phyloP scores from a whole-genome alignment of 2,113 vertebrate species.

The Gobio gobio region DNA sequence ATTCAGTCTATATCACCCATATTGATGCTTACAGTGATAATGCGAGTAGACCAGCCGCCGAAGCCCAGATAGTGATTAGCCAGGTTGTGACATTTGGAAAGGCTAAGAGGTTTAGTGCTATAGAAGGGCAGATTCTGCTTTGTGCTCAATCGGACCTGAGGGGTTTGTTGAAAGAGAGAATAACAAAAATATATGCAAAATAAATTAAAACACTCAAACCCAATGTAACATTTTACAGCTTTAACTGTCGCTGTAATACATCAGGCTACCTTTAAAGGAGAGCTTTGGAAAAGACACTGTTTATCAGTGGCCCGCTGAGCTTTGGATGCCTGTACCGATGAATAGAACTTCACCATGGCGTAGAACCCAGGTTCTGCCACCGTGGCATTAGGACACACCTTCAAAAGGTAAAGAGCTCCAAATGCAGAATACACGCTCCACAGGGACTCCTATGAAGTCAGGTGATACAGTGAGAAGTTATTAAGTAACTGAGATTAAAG shows the following conservation, averaged over 20 bases:
- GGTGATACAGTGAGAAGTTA: background rate
- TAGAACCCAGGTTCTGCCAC: slow-evolving; percentile 74
- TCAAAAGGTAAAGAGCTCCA: slow-evolving; percentile 79
- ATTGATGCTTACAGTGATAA: slow-evolving; percentile 72
- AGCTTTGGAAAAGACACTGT: slow-evolving; percentile 73
- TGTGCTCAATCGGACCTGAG: slow-evolving; percentile 72
- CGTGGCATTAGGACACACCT: slow-evolving; percentile 69
- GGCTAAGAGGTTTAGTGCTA: slow-evolving; percentile 60
- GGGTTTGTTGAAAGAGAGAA: background rate
- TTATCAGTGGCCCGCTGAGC: slow-evolving; percentile 73
- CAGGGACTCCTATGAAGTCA: slow-evolving; percentile 65
- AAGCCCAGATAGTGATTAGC: slow-evolving; percentile 80
- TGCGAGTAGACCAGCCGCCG: slow-evolving; percentile 78
- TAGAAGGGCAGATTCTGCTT: slow-evolving; percentile 59
- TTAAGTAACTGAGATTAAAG: background rate
- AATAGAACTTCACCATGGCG: slow-evolving; percentile 81
- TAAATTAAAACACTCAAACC: background rate
- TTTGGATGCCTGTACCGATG: slow-evolving; percentile 70
- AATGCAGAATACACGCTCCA: slow-evolving; percentile 75
- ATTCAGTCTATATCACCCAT: background rate
- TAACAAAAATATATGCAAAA: slow-evolving; percentile 4
- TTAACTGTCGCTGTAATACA: background rate
- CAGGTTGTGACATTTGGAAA: slow-evolving; percentile 73
- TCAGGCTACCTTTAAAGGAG: slow-evolving; percentile 76
- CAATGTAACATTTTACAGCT: background rate